phyloP scores from a whole-genome alignment of 2,797 vertebrate species.

The Pipistrellus nathusii region DNA sequence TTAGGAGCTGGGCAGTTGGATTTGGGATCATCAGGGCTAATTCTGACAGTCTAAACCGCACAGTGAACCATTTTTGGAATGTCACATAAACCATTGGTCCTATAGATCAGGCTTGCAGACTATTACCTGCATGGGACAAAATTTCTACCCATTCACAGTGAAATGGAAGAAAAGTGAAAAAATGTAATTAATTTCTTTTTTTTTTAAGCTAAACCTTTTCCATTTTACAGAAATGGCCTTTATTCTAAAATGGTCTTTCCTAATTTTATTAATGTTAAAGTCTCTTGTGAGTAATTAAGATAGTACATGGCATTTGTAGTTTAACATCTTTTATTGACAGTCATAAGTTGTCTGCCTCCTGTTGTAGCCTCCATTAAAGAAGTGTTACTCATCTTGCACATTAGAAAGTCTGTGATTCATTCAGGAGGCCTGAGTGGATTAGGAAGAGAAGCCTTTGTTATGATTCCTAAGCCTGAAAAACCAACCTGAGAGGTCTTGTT shows the following conservation, averaged over 20 bases:
- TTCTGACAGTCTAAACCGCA: background rate
- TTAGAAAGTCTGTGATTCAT: background rate
- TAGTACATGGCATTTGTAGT: background rate
- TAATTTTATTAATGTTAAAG: conserved; percentile 33
- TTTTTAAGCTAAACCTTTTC: conserved; percentile 6
- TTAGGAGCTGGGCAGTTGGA: conserved; percentile 22
- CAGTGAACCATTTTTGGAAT: background rate
- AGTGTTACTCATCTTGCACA: background rate
- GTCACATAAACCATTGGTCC: background rate
- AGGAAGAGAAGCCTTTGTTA: background rate
- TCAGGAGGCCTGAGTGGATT: background rate
- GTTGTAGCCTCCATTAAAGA: background rate
- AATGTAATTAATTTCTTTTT: background rate
- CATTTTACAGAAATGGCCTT: background rate
- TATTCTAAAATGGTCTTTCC: conserved; percentile 32
- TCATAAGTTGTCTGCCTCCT: background rate
- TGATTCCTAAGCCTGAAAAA: conserved; percentile 30
- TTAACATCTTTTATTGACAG: conserved; percentile 43
- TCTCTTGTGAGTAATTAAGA: conserved; percentile 24
- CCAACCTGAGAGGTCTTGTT: background rate
- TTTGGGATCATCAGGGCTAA: background rate
- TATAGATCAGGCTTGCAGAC: background rate
- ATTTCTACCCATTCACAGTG: background rate
- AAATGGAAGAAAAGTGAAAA: conserved; percentile 42
- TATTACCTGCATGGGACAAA: background rate